Evolutionary conservation across 2,797 vertebrate species (phyloP), one percentile per base, ranked within the genome.

Genomic region (Meriones psammophilus): DNA sequence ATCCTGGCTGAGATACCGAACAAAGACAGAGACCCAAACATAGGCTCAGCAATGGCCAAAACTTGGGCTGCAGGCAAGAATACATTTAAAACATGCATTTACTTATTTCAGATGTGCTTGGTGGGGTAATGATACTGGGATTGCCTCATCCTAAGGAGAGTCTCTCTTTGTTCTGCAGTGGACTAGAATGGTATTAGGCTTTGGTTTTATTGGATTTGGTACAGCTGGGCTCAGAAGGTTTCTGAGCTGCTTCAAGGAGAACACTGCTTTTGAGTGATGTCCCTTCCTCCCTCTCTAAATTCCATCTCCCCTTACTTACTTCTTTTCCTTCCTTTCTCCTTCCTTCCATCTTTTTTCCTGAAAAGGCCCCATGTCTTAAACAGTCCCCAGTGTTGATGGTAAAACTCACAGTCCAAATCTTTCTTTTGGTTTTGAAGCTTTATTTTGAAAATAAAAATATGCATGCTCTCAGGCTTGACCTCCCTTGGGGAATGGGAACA

Each of bases 41-140:
- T 3, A 1, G 12, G 8, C 20, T 60, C 83, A 20, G 1, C 5
- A 20, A 3, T 22, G 73, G 79, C 64, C 33, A 5, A 39, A 28
- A 54, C 12, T n/a, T 20, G 4, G 22, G 3, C 9, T n/a, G 50
- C 33, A 64, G 89, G 71, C 95, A 96, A 96, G 97, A 95, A 95
- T 94, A 95, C 86, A 95, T 95, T 97, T 98, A 97, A 97, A 96
- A 97, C 97, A 96, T 60, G 66, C 96, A 91, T 93, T 96, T 98
- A 95, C 90, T 97, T 94, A 95, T 14, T 92, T 97, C 86, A 87
- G 92, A 97, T 94, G 95, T 96, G 94, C 95, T 89, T 60, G 86
- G 87, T 97, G 93, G 96, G 86, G 86, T 64, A 98, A 97, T 66
- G 95, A 94, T 94, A 96, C 95, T 97, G 97, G 92, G 92, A 92